These are phyloP conservation scores for Esox niger DNA, from an alignment of 2,113 vertebrate species.

Conservation along the genomic window DNA sequence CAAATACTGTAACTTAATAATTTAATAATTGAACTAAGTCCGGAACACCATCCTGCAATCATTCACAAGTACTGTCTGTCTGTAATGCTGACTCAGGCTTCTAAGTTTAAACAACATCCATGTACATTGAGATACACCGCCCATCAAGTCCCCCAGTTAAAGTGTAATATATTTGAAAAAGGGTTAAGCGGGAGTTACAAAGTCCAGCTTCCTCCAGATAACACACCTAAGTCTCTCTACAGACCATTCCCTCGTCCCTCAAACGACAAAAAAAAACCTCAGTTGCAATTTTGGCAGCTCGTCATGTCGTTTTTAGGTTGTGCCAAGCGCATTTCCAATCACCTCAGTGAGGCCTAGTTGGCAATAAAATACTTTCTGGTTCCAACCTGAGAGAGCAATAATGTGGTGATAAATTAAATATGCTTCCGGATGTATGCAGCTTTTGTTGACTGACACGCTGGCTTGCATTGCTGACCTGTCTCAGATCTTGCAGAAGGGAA, in stretches of 20 bases:
- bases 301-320: not conserved
- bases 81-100: not conserved
- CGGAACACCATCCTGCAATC: no score
- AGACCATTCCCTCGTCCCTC: no score
- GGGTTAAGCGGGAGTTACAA: not conserved
- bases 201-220: not conserved
- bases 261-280: not conserved
- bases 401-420: not conserved
- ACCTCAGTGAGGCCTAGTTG: not conserved
- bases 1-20: no score
- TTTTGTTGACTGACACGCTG: not conserved
- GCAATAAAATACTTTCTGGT: not conserved
- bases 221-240: not conserved
- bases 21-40: no score
- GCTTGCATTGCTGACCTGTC: no score
- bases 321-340: not conserved
- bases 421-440: not conserved
- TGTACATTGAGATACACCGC: not conserved
- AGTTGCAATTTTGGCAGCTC: not conserved
- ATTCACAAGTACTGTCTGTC: not conserved
- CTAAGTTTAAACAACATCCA: not conserved
- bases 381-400: not conserved
- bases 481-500: no score
- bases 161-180: not conserved
- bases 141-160: constrained; percentile 1